These are phyloP conservation scores for Orientallactaga bullata DNA, from an alignment of 2,113 vertebrate genomes.

Conservation along the genomic window DNA sequence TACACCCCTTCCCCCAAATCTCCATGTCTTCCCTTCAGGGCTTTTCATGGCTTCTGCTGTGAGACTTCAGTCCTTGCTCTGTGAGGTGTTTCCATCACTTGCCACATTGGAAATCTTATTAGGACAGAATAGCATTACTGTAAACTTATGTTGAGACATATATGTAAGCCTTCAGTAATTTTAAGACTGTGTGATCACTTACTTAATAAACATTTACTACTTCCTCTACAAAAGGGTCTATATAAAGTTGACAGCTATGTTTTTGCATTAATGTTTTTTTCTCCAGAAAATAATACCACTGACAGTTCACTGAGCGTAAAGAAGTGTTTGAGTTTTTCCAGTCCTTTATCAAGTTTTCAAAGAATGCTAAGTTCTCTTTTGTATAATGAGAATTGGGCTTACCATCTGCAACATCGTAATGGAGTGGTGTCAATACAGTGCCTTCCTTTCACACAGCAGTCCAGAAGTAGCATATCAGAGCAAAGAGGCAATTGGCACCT, in stretches of 20 bases:
- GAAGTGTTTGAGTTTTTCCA: not conserved
- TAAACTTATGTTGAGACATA: not conserved
- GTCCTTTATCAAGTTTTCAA: not conserved
- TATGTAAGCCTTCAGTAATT: not conserved
- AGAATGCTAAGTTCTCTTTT: conserved; percentile 14
- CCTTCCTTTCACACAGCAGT: not conserved
- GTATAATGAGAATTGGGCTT: not conserved
- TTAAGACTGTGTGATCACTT: not conserved
- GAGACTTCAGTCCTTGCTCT: not conserved
- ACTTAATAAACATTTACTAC: not conserved
- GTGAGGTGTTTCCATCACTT: not conserved
- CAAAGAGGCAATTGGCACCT: too few relatives aligned
- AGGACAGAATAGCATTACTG: not conserved
- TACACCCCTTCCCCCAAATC: not conserved
- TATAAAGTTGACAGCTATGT: not conserved
- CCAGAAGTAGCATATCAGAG: not conserved
- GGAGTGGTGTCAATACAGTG: not conserved
- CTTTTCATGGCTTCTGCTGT: not conserved
- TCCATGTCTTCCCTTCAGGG: not conserved
- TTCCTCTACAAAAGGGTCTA: not conserved
- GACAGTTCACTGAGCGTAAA: not conserved
- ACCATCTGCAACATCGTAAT: not conserved
- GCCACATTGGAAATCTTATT: not conserved
- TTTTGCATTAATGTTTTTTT: not conserved
- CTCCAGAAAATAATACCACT: not conserved